Conservation (phyloP, 2,797 vertebrate species). For the Enteromius anoplus region DNA sequence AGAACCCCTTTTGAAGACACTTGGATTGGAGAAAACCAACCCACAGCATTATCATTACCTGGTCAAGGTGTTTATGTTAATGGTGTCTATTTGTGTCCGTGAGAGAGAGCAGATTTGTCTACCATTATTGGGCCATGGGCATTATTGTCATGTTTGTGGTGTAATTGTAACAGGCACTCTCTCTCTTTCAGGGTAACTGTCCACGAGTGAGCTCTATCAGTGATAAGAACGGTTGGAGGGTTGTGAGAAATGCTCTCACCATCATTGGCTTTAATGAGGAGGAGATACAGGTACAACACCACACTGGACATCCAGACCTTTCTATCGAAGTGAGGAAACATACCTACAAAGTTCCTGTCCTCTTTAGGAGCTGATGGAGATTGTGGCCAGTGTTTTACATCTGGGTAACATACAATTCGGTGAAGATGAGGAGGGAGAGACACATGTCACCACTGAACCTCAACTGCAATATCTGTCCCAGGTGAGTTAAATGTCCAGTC, state of each 20-base stretch:
- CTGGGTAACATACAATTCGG: conserved; percentile 94
- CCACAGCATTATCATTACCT: conserved; percentile 91
- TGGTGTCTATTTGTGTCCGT: conserved; percentile 12
- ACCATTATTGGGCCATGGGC: neutral
- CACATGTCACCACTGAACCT: conserved; percentile 88
- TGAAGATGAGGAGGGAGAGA: conserved; percentile 87
- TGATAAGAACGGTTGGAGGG: conserved; percentile 96
- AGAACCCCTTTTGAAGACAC: conserved; percentile 80
- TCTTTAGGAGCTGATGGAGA: conserved; percentile 86
- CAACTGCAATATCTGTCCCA: conserved; percentile 85
- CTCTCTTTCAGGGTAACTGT: conserved; percentile 86
- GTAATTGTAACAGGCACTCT: conserved; percentile 23
- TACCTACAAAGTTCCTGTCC: conserved; percentile 21
- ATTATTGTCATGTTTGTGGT: conserved; percentile 7
- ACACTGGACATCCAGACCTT: neutral
- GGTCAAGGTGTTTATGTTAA: conserved; percentile 81
- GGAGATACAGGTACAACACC: conserved; percentile 85
- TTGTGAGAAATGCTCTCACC: conserved; percentile 85
- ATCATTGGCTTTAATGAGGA: conserved; percentile 88
- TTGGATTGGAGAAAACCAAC: conserved; percentile 86
- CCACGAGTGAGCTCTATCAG: conserved; percentile 94
- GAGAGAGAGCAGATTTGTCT: neutral
- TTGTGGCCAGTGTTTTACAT: conserved; percentile 91
- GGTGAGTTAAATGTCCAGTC: conserved; percentile 69
- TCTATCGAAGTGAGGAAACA: neutral